phyloP scores from a whole-genome alignment of 2,888 invertebrate genomes.

The Mechanitis messenoides region DNA sequence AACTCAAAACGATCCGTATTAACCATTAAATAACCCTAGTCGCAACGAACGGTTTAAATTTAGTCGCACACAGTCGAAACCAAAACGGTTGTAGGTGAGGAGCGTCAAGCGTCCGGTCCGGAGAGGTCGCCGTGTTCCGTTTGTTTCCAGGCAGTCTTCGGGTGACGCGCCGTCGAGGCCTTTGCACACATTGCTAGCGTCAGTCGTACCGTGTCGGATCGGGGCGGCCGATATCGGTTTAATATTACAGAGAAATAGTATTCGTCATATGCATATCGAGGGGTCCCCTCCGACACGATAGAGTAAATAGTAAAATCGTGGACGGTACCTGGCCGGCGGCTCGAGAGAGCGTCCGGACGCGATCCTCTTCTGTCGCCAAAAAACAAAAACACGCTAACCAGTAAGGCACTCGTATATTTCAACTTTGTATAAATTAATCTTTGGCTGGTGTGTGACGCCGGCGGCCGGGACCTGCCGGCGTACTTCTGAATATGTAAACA shows the following conservation, averaged over 20 bases:
- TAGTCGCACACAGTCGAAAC: not conserved
- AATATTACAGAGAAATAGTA: too few species aligned
- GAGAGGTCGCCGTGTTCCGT: constrained; percentile 12
- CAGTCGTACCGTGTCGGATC: constrained; percentile 54
- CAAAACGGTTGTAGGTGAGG: not conserved
- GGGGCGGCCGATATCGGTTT: not conserved
- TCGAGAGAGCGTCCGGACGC: constrained; percentile 86
- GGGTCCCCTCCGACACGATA: constrained; percentile 54
- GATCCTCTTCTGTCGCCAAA: constrained; percentile 72
- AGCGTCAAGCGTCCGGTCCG: not conserved
- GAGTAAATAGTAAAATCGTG: constrained; percentile 53
- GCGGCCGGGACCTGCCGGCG: constrained; percentile 13
- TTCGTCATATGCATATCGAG: not conserved
- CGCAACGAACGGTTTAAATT: not conserved
- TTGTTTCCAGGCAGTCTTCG: constrained; percentile 58
- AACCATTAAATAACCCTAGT: constrained; percentile 18
- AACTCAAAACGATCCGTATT: constrained; percentile 21
- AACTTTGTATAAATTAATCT: constrained; percentile 66
- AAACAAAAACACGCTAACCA: constrained; percentile 73
- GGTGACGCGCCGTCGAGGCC: constrained; percentile 60
- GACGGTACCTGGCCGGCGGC: constrained; percentile 88
- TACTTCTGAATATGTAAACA: constrained; percentile 5
- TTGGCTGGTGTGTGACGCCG: constrained; percentile 53
- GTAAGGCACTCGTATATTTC: constrained; percentile 76
- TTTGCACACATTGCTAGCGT: constrained; percentile 75